A percentile compares a stretch with the other conserved stretches of the same genome.
Conservation (phyloP, 2,113 vertebrate genomes). For the Chascanopsetta lugubris region DNA sequence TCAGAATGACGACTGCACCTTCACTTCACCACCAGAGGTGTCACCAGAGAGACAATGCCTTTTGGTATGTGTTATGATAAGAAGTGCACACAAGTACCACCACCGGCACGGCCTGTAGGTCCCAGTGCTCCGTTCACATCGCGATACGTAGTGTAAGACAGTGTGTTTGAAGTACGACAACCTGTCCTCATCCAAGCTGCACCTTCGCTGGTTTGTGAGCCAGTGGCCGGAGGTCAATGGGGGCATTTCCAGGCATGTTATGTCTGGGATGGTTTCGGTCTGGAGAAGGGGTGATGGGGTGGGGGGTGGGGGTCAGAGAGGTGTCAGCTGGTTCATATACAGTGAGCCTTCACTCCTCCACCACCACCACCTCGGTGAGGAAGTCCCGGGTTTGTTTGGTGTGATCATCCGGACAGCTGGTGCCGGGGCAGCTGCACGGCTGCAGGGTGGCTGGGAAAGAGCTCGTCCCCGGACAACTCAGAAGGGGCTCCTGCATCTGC, state of each 20-base stretch:
- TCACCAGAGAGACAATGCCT: no score
- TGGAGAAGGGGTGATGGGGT: background rate
- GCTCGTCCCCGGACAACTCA: conserved; percentile 56
- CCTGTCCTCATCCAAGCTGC: no score
- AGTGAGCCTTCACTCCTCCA: conserved; percentile 35
- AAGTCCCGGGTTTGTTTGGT: conserved; percentile 49
- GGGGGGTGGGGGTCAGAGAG: conserved; percentile 4
- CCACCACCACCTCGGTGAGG: conserved; percentile 37
- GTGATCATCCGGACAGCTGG: conserved; percentile 74
- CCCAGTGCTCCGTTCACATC: no score
- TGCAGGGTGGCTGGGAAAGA: conserved; percentile 77
- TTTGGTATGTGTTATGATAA: no score
- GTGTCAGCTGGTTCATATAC: conserved; percentile 61
- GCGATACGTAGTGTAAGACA: no score
- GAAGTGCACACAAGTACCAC: no score
- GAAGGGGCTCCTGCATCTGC: conserved; percentile 75
- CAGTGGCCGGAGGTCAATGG: conserved; percentile 40
- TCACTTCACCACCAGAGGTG: no score
- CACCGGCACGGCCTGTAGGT: no score
- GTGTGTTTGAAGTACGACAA: no score
- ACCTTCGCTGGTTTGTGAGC: conserved; percentile 7
- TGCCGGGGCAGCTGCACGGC: conserved; percentile 72
- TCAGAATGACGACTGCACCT: no score
- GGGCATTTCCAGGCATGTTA: conserved; percentile 56
- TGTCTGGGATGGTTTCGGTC: conserved; percentile 46